Conservation (phyloP, 2,888 invertebrate species). For the Euspilapteryx auroguttella region DNA sequence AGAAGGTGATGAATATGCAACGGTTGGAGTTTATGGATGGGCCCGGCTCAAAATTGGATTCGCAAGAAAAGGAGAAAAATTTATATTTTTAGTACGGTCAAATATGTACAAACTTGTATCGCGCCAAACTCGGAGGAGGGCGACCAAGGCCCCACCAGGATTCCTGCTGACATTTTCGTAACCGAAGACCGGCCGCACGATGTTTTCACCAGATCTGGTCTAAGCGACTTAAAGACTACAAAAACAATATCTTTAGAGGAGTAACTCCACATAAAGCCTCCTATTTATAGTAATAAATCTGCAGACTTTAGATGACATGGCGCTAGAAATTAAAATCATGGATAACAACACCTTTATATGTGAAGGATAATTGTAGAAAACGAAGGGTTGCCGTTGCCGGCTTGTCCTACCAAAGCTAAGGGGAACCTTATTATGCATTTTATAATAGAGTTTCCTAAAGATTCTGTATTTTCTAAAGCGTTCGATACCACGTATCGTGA, state of each 20-base stretch:
- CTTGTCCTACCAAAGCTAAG: constrained; percentile 58
- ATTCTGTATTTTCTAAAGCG: no score
- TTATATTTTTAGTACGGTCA: constrained; percentile 73
- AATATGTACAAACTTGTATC: constrained; percentile 72
- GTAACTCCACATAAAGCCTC: constrained; percentile 71
- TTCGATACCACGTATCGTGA: no score
- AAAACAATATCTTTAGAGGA: constrained; percentile 66
- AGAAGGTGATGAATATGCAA: constrained; percentile 84
- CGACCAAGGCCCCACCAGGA: constrained; percentile 73
- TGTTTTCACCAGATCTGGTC: constrained; percentile 63
- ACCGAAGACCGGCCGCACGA: constrained; percentile 73
- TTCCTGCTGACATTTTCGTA: constrained; percentile 76
- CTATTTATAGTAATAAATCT: no score
- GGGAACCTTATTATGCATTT: constrained; percentile 75
- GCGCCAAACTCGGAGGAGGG: constrained; percentile 79
- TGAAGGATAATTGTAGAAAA: constrained; percentile 67
- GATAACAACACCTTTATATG: constrained; percentile 73
- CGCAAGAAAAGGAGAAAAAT: constrained; percentile 73
- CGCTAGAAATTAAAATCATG: constrained; percentile 67
- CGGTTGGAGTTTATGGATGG: constrained; percentile 68
- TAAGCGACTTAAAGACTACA: constrained; percentile 66
- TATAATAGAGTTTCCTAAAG: constrained; percentile 39
- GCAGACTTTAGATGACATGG: constrained; percentile 70
- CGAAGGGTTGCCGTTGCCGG: constrained; percentile 74
- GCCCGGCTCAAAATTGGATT: constrained; percentile 62